These are phyloP conservation scores for Allobates femoralis DNA, from an alignment of 2,797 vertebrate genomes.

Conservation along the genomic window DNA sequence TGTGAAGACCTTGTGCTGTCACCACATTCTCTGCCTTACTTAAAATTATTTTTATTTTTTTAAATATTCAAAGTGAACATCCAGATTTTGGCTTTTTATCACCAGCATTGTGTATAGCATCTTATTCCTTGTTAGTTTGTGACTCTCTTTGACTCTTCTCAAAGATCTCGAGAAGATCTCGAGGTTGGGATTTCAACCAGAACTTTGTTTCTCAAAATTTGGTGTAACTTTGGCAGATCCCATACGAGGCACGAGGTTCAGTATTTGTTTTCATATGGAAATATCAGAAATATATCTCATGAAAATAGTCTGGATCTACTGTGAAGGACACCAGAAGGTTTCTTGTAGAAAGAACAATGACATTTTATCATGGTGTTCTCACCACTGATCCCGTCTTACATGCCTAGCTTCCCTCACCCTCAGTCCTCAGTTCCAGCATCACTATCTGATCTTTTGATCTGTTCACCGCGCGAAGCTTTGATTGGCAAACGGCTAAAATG, in stretches of 20 bases:
- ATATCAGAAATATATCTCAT: neutral
- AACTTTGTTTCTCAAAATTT: neutral
- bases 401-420: neutral
- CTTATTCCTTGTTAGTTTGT: neutral
- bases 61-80: neutral
- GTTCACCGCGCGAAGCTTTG: slow-evolving; percentile 19
- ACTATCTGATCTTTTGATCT: neutral
- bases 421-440: neutral
- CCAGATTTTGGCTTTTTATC: neutral
- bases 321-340: neutral
- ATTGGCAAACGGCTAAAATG: slow-evolving; percentile 57
- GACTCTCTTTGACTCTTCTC: neutral
- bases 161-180: neutral
- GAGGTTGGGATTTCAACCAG: neutral
- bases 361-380: too few relatives aligned
- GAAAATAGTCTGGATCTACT: neutral
- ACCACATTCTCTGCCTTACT: neutral
- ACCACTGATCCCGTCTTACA: neutral
- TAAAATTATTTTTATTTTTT: neutral
- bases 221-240: neutral
- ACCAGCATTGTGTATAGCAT: neutral
- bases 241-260: neutral
- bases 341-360: neutral
- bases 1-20: neutral
- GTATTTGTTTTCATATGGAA: neutral